Conservation (phyloP, 53 echinoderm and acorn worm genomes). For the Paracentrotus lividus region DNA sequence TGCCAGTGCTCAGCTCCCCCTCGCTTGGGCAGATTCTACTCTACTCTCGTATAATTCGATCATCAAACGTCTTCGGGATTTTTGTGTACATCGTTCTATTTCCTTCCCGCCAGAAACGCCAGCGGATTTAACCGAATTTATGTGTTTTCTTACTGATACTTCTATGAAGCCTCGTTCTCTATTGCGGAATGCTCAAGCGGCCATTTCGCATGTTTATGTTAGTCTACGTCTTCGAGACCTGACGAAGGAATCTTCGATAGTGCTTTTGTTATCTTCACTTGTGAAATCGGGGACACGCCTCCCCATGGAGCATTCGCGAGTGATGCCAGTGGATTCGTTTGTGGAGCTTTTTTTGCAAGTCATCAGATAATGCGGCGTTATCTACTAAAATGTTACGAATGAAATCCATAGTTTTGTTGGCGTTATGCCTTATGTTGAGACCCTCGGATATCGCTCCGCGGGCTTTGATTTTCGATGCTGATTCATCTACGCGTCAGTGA, state of each 20-base stretch:
- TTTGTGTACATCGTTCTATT: constrained; percentile 55
- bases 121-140: constrained; percentile 52
- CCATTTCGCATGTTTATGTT: constrained; percentile 60
- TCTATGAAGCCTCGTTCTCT: constrained; percentile 10
- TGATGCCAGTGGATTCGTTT: constrained; percentile 69
- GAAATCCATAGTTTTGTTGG: constrained; percentile 46
- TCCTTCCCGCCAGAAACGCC: constrained; percentile 30
- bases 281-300: constrained; percentile 68
- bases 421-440: constrained; percentile 68
- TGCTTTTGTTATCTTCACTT: constrained; percentile 24
- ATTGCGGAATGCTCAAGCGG: constrained; percentile 32
- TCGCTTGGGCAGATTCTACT: constrained; percentile 68
- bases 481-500: not conserved
- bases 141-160: too few species aligned
- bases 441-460: constrained; percentile 78
- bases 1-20: constrained; percentile 61
- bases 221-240: not conserved
- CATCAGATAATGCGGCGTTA: constrained; percentile 44
- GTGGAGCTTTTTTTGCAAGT: constrained; percentile 18
- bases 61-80: constrained; percentile 36
- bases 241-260: constrained; percentile 36
- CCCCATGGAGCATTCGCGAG: constrained; percentile 52
- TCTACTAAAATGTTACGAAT: constrained; percentile 58
- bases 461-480: constrained; percentile 6
- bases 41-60: constrained; percentile 63